These are phyloP conservation scores for Anisognathus igniventris DNA, from an alignment of 2,797 vertebrate species.

Conservation along the genomic window DNA sequence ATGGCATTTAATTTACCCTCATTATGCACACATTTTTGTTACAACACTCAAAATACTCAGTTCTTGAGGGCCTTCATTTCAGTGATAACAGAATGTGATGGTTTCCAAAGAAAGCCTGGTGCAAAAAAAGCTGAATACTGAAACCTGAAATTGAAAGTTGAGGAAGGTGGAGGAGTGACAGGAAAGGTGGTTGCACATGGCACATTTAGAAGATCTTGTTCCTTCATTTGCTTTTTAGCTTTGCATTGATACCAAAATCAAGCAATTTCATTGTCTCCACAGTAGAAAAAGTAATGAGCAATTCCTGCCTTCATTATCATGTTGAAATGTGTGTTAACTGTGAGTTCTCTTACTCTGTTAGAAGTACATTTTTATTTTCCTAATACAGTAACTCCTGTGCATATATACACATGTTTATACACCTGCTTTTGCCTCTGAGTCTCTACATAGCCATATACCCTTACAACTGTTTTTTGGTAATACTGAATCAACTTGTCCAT, in stretches of 20 bases:
- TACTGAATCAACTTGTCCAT: neutral
- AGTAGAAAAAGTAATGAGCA: neutral
- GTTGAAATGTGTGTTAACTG: neutral
- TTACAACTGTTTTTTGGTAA: neutral
- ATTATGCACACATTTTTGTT: conserved; percentile 2
- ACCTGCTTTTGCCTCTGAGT: neutral
- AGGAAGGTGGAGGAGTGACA: neutral
- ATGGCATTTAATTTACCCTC: conserved; percentile 36
- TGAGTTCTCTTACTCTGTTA: neutral
- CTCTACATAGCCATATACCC: neutral
- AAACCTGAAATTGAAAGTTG: neutral
- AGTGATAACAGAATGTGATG: neutral
- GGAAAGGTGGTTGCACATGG: neutral
- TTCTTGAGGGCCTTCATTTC: conserved; percentile 21
- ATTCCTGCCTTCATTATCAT: neutral
- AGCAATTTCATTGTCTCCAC: neutral
- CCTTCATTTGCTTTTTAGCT: neutral
- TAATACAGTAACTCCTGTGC: neutral
- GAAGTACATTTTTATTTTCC: neutral
- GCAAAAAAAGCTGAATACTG: neutral
- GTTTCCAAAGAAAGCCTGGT: conserved; percentile 1
- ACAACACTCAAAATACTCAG: neutral
- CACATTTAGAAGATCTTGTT: neutral
- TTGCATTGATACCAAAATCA: neutral
- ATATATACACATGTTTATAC: fast-evolving